Conservation (phyloP, 1,140 invertebrate species). For the Solenopsis invicta region DNA sequence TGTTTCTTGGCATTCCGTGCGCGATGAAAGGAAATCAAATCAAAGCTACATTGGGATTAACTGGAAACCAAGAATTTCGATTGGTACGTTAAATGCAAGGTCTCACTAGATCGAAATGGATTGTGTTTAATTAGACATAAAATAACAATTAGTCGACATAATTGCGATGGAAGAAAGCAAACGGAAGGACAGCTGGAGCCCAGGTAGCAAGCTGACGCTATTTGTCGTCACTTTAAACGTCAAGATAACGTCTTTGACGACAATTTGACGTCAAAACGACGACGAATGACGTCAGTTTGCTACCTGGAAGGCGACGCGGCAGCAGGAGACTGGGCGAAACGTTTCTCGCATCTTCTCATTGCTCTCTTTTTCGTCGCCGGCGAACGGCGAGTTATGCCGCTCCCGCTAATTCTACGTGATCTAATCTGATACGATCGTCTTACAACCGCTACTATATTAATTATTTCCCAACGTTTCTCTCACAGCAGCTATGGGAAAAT, state of each 20-base stretch:
- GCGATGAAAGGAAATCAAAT: slow-evolving; percentile 22
- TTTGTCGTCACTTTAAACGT: no score
- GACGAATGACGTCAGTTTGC: no score
- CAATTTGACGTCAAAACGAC: no score
- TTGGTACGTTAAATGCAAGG: neutral
- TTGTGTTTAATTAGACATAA: neutral
- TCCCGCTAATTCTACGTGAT: slow-evolving; percentile 32
- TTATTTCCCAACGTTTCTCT: slow-evolving; percentile 40
- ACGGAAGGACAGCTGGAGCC: neutral
- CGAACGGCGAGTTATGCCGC: neutral
- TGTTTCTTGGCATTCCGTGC: slow-evolving; percentile 5
- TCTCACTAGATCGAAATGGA: neutral
- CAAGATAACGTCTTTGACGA: no score
- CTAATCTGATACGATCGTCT: slow-evolving; percentile 33
- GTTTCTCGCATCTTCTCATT: slow-evolving; percentile 11
- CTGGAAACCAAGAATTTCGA: slow-evolving; percentile 3
- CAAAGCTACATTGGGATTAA: slow-evolving; percentile 1
- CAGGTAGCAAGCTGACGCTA: no score
- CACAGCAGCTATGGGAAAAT: slow-evolving; percentile 27
- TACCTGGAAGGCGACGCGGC: no score
- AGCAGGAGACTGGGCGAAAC: neutral
- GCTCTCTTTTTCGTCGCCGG: neutral
- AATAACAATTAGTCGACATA: slow-evolving; percentile 9
- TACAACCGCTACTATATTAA: slow-evolving; percentile 41
- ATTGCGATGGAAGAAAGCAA: neutral